Evolutionary conservation across 2,888 invertebrate genomes (phyloP).

Genomic region (Platycheirus rosarum): DNA sequence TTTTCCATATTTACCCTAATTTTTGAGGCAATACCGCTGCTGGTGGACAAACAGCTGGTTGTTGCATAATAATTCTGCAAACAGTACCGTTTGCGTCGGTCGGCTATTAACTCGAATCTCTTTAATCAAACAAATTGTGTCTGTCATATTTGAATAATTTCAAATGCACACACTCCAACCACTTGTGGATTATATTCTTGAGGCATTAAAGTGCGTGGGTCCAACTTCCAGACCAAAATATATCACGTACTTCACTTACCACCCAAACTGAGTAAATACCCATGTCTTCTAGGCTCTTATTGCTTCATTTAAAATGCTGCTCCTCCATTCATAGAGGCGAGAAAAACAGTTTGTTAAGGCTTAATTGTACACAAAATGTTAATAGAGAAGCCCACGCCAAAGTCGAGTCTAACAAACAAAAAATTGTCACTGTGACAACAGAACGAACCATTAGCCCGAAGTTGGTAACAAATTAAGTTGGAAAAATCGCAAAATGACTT

Average conservation of each 20-base stretch:
- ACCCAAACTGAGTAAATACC: slow-evolving; percentile 32
- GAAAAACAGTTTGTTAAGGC: slow-evolving; percentile 31
- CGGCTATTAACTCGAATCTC: slow-evolving; percentile 3
- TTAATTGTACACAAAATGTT: slow-evolving; percentile 39
- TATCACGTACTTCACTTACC: slow-evolving; percentile 41
- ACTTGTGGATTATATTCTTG: slow-evolving; percentile 27
- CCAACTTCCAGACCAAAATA: slow-evolving; percentile 17
- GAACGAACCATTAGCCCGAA: slow-evolving; percentile 34
- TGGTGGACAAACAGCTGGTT: slow-evolving; percentile 3
- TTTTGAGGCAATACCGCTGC: no score
- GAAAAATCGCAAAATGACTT: slow-evolving; percentile 19
- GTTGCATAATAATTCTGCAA: slow-evolving; percentile 22
- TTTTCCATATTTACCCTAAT: no score
- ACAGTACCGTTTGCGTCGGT: slow-evolving; percentile 1
- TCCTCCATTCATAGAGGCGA: slow-evolving; percentile 38
- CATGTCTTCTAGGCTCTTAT: slow-evolving; percentile 18
- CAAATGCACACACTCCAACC: slow-evolving; percentile 28
- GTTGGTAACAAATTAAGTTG: slow-evolving; percentile 9
- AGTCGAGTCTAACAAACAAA: background rate
- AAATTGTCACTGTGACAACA: slow-evolving; percentile 46
- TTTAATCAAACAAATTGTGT: slow-evolving; percentile 47
- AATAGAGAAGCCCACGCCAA: slow-evolving; percentile 41
- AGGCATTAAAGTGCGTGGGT: slow-evolving; percentile 39
- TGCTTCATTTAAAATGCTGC: slow-evolving; percentile 7
- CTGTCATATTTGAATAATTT: slow-evolving; percentile 58